These are phyloP conservation scores for Serilophus lunatus DNA, from an alignment of 2,113 vertebrate genomes.

Conservation along the genomic window DNA sequence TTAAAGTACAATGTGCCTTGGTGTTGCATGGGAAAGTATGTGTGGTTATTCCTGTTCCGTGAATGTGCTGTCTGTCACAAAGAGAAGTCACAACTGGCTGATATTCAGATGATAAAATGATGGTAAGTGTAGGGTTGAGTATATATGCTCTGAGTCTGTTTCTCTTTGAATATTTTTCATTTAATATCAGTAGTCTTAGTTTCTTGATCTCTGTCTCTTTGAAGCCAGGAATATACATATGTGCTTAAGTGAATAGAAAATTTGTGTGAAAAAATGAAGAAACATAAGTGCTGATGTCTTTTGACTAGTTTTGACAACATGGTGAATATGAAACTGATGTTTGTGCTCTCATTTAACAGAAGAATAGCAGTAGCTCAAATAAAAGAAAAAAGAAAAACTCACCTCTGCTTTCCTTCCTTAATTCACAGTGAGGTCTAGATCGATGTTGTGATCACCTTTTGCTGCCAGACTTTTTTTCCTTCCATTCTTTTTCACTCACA, in stretches of 20 bases:
- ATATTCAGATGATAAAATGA: background rate
- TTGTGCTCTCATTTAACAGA: background rate
- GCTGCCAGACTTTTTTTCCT: background rate
- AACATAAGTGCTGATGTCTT: background rate
- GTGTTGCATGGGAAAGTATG: background rate
- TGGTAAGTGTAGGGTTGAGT: background rate
- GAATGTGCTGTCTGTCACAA: background rate
- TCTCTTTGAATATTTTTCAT: background rate
- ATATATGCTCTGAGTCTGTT: background rate
- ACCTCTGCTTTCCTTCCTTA: background rate
- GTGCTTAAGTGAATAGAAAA: background rate
- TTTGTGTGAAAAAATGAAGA: background rate
- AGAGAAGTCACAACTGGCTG: background rate
- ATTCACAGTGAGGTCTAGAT: background rate
- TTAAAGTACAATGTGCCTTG: background rate
- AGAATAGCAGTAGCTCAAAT: background rate
- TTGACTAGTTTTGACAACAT: background rate
- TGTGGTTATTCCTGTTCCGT: background rate
- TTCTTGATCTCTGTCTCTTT: background rate
- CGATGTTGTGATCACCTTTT: background rate
- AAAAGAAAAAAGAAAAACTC: fast-evolving
- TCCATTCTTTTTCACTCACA: fast-evolving
- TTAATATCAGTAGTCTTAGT: background rate
- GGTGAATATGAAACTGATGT: background rate
- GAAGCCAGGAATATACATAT: background rate